A percentile compares a stretch with the other conserved stretches of the same genome.
Conservation (phyloP, 2,797 vertebrate species). For the Rhadinocentrus ornatus region DNA sequence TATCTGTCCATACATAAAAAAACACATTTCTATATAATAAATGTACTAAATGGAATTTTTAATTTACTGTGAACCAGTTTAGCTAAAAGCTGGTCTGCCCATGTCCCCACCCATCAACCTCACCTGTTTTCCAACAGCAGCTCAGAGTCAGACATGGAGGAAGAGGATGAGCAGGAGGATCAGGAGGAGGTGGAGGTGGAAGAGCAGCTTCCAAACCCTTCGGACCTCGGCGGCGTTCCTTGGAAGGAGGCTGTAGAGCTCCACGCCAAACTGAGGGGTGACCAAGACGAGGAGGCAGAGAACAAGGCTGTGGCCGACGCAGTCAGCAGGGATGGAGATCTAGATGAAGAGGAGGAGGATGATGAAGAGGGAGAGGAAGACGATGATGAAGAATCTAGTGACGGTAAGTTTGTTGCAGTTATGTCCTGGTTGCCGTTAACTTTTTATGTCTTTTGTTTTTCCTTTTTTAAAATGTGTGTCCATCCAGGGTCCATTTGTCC, state of each 20-base stretch:
- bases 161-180: slow-evolving; percentile 84
- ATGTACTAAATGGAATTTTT: no score
- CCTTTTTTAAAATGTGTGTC: slow-evolving; percentile 9
- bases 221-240: slow-evolving; percentile 93
- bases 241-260: slow-evolving; percentile 96
- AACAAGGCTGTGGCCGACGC: slow-evolving; percentile 64
- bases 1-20: no score
- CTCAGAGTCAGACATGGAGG: slow-evolving; percentile 93
- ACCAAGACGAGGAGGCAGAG: slow-evolving; percentile 65
- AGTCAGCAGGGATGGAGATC: slow-evolving; percentile 65
- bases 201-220: slow-evolving; percentile 75
- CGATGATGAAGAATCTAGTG: slow-evolving; percentile 89
- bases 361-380: slow-evolving; percentile 85
- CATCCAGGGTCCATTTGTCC: slow-evolving; percentile 14
- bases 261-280: slow-evolving; percentile 89
- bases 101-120: not conserved
- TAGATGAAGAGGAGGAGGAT: slow-evolving; percentile 77
- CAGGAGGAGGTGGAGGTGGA: slow-evolving; percentile 74
- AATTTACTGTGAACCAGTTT: no score
- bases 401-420: slow-evolving; percentile 83
- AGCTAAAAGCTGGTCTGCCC: not conserved
- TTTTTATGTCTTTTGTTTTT: slow-evolving; percentile 14
- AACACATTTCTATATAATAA: no score
- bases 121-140: slow-evolving; percentile 82
- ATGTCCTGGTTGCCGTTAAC: not conserved